A percentile compares a stretch with the other conserved stretches of the same genome.
phyloP scores from a whole-genome alignment of 1,140 invertebrate genomes.

The Sipha flava region DNA sequence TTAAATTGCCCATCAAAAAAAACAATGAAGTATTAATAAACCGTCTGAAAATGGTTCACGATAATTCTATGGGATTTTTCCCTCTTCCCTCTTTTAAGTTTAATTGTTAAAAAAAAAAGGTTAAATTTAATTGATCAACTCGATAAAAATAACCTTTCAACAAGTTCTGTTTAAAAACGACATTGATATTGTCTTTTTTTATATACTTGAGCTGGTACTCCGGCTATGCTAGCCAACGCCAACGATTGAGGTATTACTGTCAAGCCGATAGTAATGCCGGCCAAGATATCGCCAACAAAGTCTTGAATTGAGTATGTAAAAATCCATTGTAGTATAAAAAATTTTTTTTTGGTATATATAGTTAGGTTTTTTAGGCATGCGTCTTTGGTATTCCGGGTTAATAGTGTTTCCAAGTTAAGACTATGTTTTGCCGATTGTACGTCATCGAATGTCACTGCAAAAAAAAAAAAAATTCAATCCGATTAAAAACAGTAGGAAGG shows the following conservation, averaged over 20 bases:
- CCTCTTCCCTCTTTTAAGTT: too few relatives aligned
- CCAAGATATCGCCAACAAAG: slow-evolving; percentile 4
- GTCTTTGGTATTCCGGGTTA: not conserved
- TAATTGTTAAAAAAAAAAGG: too few relatives aligned
- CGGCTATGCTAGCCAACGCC: not conserved
- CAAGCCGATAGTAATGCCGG: slow-evolving; percentile 7
- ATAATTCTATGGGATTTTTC: too few relatives aligned
- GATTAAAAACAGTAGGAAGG: not conserved
- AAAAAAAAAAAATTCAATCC: not conserved
- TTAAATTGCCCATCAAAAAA: too few relatives aligned
- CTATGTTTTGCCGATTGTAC: not conserved
- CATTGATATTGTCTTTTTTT: too few relatives aligned
- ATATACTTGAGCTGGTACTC: not conserved
- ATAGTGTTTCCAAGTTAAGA: not conserved
- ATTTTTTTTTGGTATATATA: not conserved
- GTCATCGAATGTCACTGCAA: not conserved
- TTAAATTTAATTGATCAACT: too few relatives aligned
- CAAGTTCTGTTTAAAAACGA: too few relatives aligned
- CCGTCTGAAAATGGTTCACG: too few relatives aligned
- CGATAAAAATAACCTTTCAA: too few relatives aligned
- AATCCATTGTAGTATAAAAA: slow-evolving; percentile 5
- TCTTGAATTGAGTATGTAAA: not conserved
- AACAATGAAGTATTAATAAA: too few relatives aligned
- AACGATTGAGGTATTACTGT: slow-evolving; percentile 22
- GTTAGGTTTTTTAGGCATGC: not conserved